Evolutionary conservation across 1,140 invertebrate species (phyloP).

Genomic region (Thaumatotibia leucotreta): DNA sequence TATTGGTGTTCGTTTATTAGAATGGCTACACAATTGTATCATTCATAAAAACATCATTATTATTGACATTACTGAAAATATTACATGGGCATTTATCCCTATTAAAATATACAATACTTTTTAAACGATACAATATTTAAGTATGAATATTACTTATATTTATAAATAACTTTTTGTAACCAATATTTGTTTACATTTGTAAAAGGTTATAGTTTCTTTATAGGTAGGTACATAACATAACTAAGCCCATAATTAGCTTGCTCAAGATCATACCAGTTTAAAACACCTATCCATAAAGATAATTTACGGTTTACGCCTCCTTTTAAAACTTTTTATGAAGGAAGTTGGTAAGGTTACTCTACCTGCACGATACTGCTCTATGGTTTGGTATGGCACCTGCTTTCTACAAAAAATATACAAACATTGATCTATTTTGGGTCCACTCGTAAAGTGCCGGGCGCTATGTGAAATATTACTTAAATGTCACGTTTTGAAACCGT

Average conservation of each 20-base stretch:
- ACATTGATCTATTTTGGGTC: constrained; percentile 54
- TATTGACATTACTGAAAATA: too few relatives aligned
- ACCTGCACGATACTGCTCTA: constrained; percentile 38
- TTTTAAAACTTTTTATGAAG: constrained; percentile 41
- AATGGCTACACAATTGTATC: too few relatives aligned
- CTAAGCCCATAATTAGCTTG: constrained; percentile 26
- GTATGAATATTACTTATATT: too few relatives aligned
- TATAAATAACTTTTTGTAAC: neutral
- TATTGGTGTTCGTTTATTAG: too few relatives aligned
- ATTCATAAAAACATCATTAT: too few relatives aligned
- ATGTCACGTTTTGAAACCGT: constrained; percentile 20
- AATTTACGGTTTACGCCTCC: constrained; percentile 23
- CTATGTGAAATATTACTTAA: constrained; percentile 46
- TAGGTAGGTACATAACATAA: too few relatives aligned
- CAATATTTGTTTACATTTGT: neutral
- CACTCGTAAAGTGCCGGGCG: constrained; percentile 23
- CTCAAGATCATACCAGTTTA: constrained; percentile 34
- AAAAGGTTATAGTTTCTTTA: neutral
- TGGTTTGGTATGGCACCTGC: constrained; percentile 45
- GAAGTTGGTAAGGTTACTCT: constrained; percentile 52
- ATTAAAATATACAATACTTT: too few relatives aligned
- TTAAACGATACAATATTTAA: neutral
- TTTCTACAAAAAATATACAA: constrained; percentile 63
- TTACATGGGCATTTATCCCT: too few relatives aligned
- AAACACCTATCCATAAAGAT: constrained; percentile 37